A percentile compares a stretch with the other conserved stretches of the same genome.
Conservation (phyloP, 2,888 invertebrate genomes). For the Parelbella ahira region DNA sequence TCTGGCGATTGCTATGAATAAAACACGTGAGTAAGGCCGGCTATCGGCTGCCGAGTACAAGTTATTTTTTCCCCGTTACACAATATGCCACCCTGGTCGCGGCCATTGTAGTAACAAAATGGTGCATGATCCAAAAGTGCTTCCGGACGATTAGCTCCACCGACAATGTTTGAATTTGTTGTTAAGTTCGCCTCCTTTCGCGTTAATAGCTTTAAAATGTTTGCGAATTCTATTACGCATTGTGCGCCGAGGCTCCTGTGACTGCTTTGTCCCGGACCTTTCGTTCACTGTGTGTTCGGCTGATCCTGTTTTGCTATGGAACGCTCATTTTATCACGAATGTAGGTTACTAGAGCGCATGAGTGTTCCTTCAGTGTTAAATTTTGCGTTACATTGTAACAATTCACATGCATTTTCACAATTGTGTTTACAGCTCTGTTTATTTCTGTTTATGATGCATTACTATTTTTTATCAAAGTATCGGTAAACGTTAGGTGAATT, state of each 20-base stretch:
- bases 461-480: too few relatives aligned
- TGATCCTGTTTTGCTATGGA: slow-evolving; percentile 52
- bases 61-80: slow-evolving; percentile 38
- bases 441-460: too few relatives aligned
- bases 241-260: slow-evolving; percentile 55
- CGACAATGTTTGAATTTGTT: slow-evolving; percentile 76
- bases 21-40: slow-evolving; percentile 63
- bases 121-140: slow-evolving; percentile 69
- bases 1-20: slow-evolving; percentile 65
- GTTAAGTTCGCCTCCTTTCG: slow-evolving; percentile 77
- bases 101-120: slow-evolving; percentile 55
- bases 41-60: slow-evolving; percentile 36
- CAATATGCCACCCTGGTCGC: slow-evolving; percentile 64
- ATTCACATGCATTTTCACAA: too few relatives aligned
- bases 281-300: slow-evolving; percentile 60
- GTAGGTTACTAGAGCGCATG: slow-evolving; percentile 17
- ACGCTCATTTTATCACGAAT: slow-evolving; percentile 19
- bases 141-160: slow-evolving; percentile 71
- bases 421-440: too few relatives aligned
- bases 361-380: background rate
- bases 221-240: slow-evolving; percentile 78
- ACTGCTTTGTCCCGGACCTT: slow-evolving; percentile 53
- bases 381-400: slow-evolving; percentile 2
- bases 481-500: too few relatives aligned
- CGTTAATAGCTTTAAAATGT: slow-evolving; percentile 78